phyloP scores from a whole-genome alignment of 1,140 invertebrate genomes.

The Tetragonula clypearis region DNA sequence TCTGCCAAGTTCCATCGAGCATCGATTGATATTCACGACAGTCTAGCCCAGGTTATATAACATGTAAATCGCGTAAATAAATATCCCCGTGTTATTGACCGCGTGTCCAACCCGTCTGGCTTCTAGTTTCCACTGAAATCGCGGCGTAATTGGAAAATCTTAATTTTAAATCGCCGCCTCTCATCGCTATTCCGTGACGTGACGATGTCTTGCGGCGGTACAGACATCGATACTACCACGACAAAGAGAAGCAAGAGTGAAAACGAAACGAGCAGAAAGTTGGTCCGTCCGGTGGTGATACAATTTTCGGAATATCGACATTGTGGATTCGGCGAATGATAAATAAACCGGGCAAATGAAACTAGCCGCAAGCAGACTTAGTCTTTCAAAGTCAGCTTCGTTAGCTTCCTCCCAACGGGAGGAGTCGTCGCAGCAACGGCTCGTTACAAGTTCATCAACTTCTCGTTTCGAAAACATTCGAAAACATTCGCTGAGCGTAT shows the following conservation, averaged over 20 bases:
- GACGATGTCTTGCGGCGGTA: slow-evolving; percentile 9
- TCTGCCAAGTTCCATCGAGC: neutral
- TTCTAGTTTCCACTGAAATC: neutral
- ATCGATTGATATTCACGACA: neutral
- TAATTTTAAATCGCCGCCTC: slow-evolving; percentile 43
- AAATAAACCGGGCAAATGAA: neutral
- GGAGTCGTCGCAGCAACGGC: no score
- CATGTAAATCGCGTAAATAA: slow-evolving; percentile 36
- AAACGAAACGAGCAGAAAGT: neutral
- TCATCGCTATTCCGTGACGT: slow-evolving; percentile 7
- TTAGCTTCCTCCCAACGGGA: neutral
- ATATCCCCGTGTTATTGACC: slow-evolving; percentile 16
- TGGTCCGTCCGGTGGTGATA: neutral
- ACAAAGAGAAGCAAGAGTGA: neutral
- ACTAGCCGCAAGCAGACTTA: neutral
- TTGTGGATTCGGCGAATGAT: neutral
- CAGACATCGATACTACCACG: neutral
- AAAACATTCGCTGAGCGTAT: no score
- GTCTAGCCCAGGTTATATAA: neutral
- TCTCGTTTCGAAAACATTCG: neutral
- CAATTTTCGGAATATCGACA: slow-evolving; percentile 26
- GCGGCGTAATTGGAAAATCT: slow-evolving; percentile 45
- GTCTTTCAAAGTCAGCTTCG: neutral
- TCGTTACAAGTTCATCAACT: neutral
- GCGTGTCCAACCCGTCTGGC: neutral